Evolutionary conservation across 2,113 vertebrate species (phyloP).

Genomic region (Caretta caretta): DNA sequence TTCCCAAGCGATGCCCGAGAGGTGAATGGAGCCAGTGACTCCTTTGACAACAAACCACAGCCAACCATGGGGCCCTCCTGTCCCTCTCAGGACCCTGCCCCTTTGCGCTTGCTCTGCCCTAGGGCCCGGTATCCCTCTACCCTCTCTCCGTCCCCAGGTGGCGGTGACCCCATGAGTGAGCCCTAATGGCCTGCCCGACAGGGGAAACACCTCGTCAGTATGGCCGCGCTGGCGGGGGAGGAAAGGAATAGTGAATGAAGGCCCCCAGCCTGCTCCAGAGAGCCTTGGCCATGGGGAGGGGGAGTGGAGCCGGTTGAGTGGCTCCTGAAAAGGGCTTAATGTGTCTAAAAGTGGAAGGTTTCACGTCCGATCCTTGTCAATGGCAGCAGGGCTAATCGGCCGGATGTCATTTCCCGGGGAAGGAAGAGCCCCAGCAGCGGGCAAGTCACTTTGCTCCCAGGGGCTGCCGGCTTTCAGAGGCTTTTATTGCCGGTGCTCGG

Average conservation of each 20-base stretch:
- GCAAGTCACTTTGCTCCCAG: constrained; percentile 80
- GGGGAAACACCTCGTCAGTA: not conserved
- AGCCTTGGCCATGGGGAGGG: not conserved
- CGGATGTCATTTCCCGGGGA: constrained; percentile 60
- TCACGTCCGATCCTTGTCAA: constrained; percentile 69
- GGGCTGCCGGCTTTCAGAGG: constrained; percentile 67
- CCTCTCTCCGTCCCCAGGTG: not conserved
- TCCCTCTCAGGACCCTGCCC: not conserved
- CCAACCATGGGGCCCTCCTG: not conserved
- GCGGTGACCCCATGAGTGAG: not conserved
- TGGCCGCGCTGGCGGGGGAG: not conserved
- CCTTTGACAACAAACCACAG: not conserved
- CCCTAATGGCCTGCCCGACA: not conserved
- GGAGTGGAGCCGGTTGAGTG: rapidly evolving
- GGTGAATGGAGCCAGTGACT: too few species aligned
- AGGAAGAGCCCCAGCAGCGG: constrained; percentile 65
- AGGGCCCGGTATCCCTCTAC: not conserved
- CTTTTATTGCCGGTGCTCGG: constrained; percentile 55
- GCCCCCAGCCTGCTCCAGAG: not conserved
- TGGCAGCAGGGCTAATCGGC: constrained; percentile 38
- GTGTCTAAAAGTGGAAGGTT: constrained; percentile 65
- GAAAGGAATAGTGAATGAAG: not conserved
- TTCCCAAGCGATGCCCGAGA: not conserved
- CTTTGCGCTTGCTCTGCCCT: not conserved
- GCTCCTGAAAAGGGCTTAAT: constrained; percentile 56